phyloP scores from a whole-genome alignment of 2,113 vertebrate species.

The Zootoca vivipara region DNA sequence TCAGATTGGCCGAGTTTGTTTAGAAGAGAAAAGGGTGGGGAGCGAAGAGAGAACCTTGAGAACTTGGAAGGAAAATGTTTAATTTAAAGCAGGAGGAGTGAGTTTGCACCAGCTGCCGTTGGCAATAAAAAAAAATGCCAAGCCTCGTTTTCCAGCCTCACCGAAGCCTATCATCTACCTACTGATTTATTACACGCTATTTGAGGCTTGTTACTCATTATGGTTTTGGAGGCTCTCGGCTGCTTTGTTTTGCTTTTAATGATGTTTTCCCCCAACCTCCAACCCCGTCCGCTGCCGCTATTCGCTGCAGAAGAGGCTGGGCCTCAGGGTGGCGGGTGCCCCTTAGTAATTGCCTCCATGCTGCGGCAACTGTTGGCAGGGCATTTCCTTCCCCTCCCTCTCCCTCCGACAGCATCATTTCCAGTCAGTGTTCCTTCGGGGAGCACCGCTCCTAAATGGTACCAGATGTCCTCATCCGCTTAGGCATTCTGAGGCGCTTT shows the following conservation, averaged over 20 bases:
- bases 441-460: neutral
- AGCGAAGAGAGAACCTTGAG: neutral
- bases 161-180: conserved; percentile 59
- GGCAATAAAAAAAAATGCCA: conserved; percentile 30
- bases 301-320: neutral
- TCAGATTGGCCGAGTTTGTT: neutral
- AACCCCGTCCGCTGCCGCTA: conserved; percentile 30
- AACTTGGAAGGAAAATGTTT: neutral
- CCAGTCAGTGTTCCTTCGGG: conserved; percentile 41
- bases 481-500: rapidly evolving
- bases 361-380: conserved; percentile 30
- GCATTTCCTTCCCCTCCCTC: neutral
- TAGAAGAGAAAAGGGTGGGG: neutral
- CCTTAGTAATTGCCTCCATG: neutral
- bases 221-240: conserved; percentile 52
- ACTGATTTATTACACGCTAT: conserved; percentile 60
- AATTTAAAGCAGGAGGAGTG: conserved; percentile 22
- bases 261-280: conserved; percentile 7
- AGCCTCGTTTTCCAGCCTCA: conserved; percentile 2
- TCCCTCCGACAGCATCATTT: conserved; percentile 32
- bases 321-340: neutral
- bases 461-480: neutral
- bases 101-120: neutral
- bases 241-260: conserved; percentile 7
- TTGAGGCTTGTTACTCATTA: conserved; percentile 52